Conservation (phyloP, 2,888 invertebrate genomes). For the Drosophila testacea region DNA sequence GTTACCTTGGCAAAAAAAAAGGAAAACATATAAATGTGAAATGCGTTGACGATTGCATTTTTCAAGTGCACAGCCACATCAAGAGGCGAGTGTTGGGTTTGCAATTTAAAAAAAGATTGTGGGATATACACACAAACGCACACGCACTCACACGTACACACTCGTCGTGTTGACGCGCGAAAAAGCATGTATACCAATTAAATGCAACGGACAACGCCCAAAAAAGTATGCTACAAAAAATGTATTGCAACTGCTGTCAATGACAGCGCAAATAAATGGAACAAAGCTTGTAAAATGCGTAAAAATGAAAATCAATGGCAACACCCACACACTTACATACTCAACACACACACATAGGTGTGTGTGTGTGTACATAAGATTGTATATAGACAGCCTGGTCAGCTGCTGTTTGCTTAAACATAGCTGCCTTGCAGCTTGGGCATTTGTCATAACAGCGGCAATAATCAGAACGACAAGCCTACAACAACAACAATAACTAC, state of each 20-base stretch:
- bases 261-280: slow-evolving; percentile 77
- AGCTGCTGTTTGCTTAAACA: slow-evolving; percentile 54
- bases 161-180: slow-evolving; percentile 50
- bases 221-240: slow-evolving; percentile 61
- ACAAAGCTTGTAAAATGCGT: slow-evolving; percentile 73
- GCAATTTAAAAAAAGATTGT: slow-evolving; percentile 38
- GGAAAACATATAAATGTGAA: slow-evolving; percentile 35
- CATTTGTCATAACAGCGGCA: slow-evolving; percentile 72
- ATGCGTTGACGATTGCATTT: slow-evolving; percentile 73
- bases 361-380: slow-evolving; percentile 27
- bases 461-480: slow-evolving; percentile 65
- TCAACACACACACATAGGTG: slow-evolving; percentile 8
- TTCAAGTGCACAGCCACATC: slow-evolving; percentile 66
- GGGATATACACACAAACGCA: slow-evolving; percentile 5
- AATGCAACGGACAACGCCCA: slow-evolving; percentile 78
- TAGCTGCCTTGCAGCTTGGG: slow-evolving; percentile 38
- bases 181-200: slow-evolving; percentile 72
- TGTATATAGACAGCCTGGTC: slow-evolving; percentile 57
- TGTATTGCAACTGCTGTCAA: slow-evolving; percentile 70
- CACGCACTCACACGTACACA: background rate
- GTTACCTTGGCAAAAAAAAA: slow-evolving; percentile 36
- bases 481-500: slow-evolving; percentile 44
- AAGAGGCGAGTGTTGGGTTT: slow-evolving; percentile 10
- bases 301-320: slow-evolving; percentile 74
- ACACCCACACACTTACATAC: slow-evolving; percentile 23